Conservation (phyloP, 2,888 invertebrate genomes). For the Agrypnus murinus region DNA sequence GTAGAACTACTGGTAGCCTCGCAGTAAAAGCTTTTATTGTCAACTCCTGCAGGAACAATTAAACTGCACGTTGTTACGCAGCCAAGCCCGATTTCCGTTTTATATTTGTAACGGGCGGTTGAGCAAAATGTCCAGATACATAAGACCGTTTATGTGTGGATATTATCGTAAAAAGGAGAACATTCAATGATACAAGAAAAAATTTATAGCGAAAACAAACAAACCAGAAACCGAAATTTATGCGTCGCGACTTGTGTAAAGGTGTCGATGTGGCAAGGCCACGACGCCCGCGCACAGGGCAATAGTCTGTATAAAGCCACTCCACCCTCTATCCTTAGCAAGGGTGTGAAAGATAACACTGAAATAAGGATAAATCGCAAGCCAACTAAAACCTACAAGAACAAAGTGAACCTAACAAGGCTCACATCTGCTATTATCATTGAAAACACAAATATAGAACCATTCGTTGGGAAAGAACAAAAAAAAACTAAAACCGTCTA, state of each 20-base stretch:
- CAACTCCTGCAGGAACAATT: constrained; percentile 31
- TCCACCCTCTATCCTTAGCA: constrained; percentile 14
- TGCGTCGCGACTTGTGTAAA: constrained; percentile 24
- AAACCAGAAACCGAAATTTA: constrained; percentile 15
- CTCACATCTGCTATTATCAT: constrained; percentile 2
- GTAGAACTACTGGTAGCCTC: constrained; percentile 9
- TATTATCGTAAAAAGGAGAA: not conserved
- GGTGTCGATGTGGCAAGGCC: constrained; percentile 32
- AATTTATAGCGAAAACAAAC: constrained; percentile 14
- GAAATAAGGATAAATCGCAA: constrained; percentile 8
- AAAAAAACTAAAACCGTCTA: not conserved
- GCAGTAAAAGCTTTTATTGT: constrained; percentile 37
- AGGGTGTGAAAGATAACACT: not conserved
- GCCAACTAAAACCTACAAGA: constrained; percentile 3
- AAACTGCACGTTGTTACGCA: constrained; percentile 6
- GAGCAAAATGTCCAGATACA: not conserved
- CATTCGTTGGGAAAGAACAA: not conserved
- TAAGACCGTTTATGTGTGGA: too few relatives aligned
- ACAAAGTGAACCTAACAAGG: constrained; percentile 8
- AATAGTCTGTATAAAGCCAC: not conserved
- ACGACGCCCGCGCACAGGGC: constrained; percentile 25
- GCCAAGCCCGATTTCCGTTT: constrained; percentile 7
- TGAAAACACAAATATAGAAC: constrained; percentile 25
- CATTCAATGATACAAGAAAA: not conserved
- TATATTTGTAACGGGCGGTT: not conserved